Evolutionary conservation across 1,140 invertebrate genomes (phyloP).

Genomic region (Xylocopa sonorina): DNA sequence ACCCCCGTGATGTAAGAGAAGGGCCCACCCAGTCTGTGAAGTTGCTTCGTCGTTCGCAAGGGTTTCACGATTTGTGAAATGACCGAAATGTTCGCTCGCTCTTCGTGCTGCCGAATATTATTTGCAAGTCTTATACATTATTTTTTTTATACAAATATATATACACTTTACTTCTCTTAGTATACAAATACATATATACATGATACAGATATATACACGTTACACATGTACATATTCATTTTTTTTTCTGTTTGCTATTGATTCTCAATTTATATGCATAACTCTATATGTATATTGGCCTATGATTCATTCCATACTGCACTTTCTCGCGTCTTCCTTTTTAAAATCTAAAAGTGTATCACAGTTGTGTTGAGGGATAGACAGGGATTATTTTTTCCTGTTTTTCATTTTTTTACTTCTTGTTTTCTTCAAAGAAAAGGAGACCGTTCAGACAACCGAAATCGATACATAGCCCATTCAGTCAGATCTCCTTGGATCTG

Average conservation of each 20-base stretch:
- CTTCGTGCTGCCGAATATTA: no score
- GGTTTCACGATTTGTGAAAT: no score
- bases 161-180: no score
- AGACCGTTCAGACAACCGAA: slow-evolving; percentile 54
- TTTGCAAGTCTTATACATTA: no score
- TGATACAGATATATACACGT: no score
- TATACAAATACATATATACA: no score
- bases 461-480: slow-evolving; percentile 65
- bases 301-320: slow-evolving; percentile 69
- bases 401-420: slow-evolving; percentile 4
- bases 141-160: no score
- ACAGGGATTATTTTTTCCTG: slow-evolving; percentile 45
- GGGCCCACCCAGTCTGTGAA: no score
- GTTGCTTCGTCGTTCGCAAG: no score
- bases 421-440: slow-evolving; percentile 44
- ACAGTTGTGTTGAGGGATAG: slow-evolving; percentile 80
- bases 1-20: no score
- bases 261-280: slow-evolving; percentile 70
- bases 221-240: slow-evolving; percentile 77
- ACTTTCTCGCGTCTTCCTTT: slow-evolving; percentile 68
- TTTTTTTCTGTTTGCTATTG: slow-evolving; percentile 69
- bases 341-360: slow-evolving; percentile 80
- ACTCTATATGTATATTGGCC: slow-evolving; percentile 67
- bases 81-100: no score
- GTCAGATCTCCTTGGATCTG: slow-evolving; percentile 47